A percentile compares a stretch with the other conserved stretches of the same genome.
Evolutionary conservation across 1,140 invertebrate genomes (phyloP).

Genomic region (Bombus difficillimus): DNA sequence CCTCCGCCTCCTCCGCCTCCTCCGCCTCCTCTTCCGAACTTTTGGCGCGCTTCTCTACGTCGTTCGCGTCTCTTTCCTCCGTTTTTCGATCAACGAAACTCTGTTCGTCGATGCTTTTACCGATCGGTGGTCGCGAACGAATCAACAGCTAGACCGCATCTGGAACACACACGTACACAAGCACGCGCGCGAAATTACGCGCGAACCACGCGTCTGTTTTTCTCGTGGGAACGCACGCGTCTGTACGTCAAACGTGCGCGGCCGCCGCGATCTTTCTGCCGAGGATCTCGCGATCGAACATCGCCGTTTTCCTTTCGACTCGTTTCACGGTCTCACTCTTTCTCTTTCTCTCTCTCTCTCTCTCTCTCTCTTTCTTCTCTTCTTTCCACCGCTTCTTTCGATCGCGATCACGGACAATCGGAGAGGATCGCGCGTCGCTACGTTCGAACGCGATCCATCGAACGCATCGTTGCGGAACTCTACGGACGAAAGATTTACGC

Average conservation of each 20-base stretch:
- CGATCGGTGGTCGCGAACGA: slow-evolving; percentile 24
- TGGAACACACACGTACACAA: slow-evolving; percentile 64
- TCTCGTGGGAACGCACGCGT: slow-evolving; percentile 47
- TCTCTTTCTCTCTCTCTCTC: neutral
- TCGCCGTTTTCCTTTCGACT: neutral
- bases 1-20: neutral
- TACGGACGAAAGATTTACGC: neutral
- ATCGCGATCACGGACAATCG: too few relatives aligned
- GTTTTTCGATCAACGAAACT: slow-evolving; percentile 13
- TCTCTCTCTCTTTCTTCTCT: neutral
- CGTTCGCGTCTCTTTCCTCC: slow-evolving; percentile 21
- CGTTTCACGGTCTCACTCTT: neutral
- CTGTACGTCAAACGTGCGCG: slow-evolving; percentile 51
- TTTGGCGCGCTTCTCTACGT: slow-evolving; percentile 7
- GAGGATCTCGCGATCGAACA: slow-evolving; percentile 44
- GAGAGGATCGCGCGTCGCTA: neutral
- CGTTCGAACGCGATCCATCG: neutral
- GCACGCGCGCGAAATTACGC: slow-evolving; percentile 55
- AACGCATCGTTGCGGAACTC: neutral
- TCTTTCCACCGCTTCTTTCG: neutral
- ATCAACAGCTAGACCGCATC: slow-evolving; percentile 64
- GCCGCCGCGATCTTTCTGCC: slow-evolving; percentile 48
- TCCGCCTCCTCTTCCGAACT: neutral
- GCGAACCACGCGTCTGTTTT: slow-evolving; percentile 41
- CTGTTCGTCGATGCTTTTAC: neutral